A percentile compares a stretch with the other conserved stretches of the same genome.
Conservation (phyloP, 2,888 invertebrate species). For the Diachrysia chrysitis region DNA sequence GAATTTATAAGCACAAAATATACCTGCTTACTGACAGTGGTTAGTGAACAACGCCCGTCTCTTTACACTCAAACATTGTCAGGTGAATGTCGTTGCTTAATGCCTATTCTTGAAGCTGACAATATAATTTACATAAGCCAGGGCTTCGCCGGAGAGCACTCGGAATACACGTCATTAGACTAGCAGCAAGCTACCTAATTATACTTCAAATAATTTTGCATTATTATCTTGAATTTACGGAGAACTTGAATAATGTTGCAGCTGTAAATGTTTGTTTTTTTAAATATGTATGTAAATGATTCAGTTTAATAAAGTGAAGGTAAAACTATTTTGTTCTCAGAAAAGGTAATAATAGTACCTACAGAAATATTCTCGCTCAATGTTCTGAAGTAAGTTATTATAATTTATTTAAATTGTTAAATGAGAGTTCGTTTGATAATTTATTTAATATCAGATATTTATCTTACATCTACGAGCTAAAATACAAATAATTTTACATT, state of each 20-base stretch:
- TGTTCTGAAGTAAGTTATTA: background rate
- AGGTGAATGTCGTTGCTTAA: slow-evolving; percentile 66
- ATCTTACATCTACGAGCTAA: too few relatives aligned
- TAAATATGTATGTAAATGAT: background rate
- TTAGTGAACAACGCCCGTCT: background rate
- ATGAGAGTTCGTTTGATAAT: background rate
- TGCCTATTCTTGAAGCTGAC: slow-evolving; percentile 79
- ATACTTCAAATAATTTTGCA: slow-evolving; percentile 46
- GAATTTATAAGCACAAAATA: too few relatives aligned
- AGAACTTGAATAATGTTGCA: slow-evolving; percentile 14
- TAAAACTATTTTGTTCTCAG: background rate
- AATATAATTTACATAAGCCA: slow-evolving; percentile 80
- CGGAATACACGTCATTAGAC: slow-evolving; percentile 49
- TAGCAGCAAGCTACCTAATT: slow-evolving; percentile 44
- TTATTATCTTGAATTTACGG: slow-evolving; percentile 47
- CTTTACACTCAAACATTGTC: slow-evolving; percentile 29
- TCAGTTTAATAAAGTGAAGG: background rate
- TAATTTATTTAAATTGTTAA: background rate
- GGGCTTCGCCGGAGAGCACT: slow-evolving; percentile 63
- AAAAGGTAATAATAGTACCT: too few relatives aligned
- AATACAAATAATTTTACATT: too few relatives aligned
- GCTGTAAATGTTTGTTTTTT: background rate
- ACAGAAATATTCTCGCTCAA: background rate
- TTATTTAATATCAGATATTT: background rate
- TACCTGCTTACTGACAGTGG: too few relatives aligned